These are phyloP conservation scores for Cerastis leucographa DNA, from an alignment of 2,888 invertebrate genomes.

Conservation along the genomic window DNA sequence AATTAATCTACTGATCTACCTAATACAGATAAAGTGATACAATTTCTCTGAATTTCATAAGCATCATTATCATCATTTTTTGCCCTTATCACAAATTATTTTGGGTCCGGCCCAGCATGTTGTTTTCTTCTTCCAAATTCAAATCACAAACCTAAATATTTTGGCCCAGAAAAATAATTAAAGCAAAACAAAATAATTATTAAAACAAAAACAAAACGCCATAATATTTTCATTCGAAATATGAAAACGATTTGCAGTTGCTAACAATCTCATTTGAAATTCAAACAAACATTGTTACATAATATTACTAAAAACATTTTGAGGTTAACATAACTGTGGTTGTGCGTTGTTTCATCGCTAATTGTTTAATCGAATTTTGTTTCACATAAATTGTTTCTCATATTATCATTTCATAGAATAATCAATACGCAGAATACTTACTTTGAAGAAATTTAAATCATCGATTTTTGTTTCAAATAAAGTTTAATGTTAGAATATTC, in stretches of 20 bases:
- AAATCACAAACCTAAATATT: constrained; percentile 5
- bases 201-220: constrained; percentile 31
- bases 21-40: background rate
- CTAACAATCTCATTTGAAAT: constrained; percentile 40
- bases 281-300: constrained; percentile 49
- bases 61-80: no score
- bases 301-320: constrained; percentile 47
- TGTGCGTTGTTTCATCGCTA: no score
- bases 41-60: background rate
- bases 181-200: constrained; percentile 21
- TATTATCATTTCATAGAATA: no score
- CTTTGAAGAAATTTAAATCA: no score
- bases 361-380: no score
- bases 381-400: no score
- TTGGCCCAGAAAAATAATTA: background rate
- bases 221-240: constrained; percentile 32
- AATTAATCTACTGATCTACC: background rate
- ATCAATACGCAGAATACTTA: no score
- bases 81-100: no score
- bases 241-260: constrained; percentile 21
- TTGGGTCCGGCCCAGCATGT: no score
- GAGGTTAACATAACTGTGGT: constrained; percentile 33
- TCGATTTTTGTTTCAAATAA: no score
- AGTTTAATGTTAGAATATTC: no score
- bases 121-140: no score